Base-by-base conservation (phyloP, 2,113 vertebrate genomes). In the Chinchilla lanigera region DNA sequence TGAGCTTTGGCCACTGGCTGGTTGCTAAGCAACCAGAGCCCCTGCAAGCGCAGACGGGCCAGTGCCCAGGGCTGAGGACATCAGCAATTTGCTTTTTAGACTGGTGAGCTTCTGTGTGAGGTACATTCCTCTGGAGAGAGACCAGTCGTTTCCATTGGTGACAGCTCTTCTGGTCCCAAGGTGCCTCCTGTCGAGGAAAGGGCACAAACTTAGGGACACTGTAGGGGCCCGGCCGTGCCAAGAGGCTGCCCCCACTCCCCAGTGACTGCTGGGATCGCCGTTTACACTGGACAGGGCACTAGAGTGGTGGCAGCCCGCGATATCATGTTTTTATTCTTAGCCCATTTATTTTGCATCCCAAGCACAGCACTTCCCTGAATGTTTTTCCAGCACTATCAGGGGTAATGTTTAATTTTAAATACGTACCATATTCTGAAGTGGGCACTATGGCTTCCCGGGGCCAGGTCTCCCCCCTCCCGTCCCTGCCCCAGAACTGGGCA, bases 21-120 rank as follows among this genome's bases (percentile, higher is more conserved):
- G 69, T 81, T 91, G 87, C 93, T 87, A 35, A 80, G 47, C 91
- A 77, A 33, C 88, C 63, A 35, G 54, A 50, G 52, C n/a, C 58
- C 84, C 67, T 19, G 19, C 13, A 52, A 73, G 56, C 52, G 50
- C 52, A 41, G 44, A 17, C 2, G 82, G 69, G 41, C 44, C 60
- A n/a, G n/a, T 13, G 54, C 77, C 69, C 11, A 1, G 52, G 17
- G 60, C 30, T 30, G 71, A 69, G 63, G 58, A 58, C 44, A 5
- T 4, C 65, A 6, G n/a, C 10, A 9, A 28, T 61, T 69, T 65
- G 30, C 69, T 54, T 67, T 28, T 69, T 60, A 54, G 61, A 50
- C 73, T 60, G 69, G n/a, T 50, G 86, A 77, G 71, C 58, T 41
- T 82, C 90, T 9, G 0, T 80, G 13, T 10, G 10, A 33, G 75